These are phyloP conservation scores for Sinelater perroti DNA, from an alignment of 2,888 invertebrate species.

Conservation along the genomic window DNA sequence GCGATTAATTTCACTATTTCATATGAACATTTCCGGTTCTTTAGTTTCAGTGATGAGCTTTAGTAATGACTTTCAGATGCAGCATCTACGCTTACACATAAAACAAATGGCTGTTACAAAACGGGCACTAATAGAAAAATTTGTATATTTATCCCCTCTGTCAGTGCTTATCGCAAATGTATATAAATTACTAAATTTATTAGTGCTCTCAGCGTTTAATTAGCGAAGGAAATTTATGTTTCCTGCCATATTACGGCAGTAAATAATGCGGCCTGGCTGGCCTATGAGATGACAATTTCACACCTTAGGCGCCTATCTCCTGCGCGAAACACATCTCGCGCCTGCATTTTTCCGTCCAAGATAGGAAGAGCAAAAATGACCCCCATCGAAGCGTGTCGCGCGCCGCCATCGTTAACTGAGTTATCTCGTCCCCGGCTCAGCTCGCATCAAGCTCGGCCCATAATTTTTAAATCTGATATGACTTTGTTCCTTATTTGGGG, in stretches of 20 bases:
- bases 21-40: no score
- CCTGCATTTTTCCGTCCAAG: neutral
- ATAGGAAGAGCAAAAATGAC: neutral
- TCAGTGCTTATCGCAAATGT: neutral
- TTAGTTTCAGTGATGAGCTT: no score
- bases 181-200: constrained; percentile 15
- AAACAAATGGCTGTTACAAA: no score
- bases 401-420: neutral
- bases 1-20: no score
- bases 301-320: neutral
- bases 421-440: no score
- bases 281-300: constrained; percentile 2
- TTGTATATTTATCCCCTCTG: neutral
- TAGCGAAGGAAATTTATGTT: constrained; percentile 10
- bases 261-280: neutral
- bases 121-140: neutral
- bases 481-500: constrained; percentile 14
- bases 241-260: constrained; percentile 6
- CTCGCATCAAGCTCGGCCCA: neutral
- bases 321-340: neutral
- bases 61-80: no score
- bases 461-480: constrained; percentile 14
- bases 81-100: no score
- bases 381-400: neutral
- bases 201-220: constrained; percentile 6